Evolutionary conservation across 2,113 vertebrate species (phyloP).

Genomic region (Pelobates fuscus): DNA sequence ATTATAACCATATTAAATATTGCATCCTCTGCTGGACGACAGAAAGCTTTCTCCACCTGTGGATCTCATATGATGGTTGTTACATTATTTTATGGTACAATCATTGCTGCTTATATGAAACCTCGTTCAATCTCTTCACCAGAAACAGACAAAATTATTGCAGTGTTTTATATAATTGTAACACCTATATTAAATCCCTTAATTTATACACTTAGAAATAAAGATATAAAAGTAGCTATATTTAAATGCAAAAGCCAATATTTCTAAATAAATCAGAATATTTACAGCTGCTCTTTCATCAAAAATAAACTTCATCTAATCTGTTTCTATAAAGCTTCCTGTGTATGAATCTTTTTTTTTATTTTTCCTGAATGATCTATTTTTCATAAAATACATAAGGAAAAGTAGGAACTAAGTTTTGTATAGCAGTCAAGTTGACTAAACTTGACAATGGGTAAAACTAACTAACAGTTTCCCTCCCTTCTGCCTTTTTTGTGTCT

Average conservation of each 20-base stretch:
- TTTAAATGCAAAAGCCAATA: constrained; percentile 4
- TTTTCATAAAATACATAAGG: too few species aligned
- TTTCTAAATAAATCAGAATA: not conserved
- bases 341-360: too few species aligned
- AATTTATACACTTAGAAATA: constrained; percentile 55
- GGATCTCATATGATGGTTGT: constrained; percentile 42
- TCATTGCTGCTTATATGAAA: constrained; percentile 39
- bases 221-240: constrained; percentile 52
- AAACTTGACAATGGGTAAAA: too few species aligned
- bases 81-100: constrained; percentile 47
- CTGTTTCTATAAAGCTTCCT: too few species aligned
- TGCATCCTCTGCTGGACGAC: not conserved
- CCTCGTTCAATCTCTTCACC: constrained; percentile 44
- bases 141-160: constrained; percentile 48
- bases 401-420: too few species aligned
- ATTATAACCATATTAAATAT: constrained; percentile 9
- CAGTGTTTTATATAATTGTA: constrained; percentile 52
- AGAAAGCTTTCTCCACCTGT: constrained; percentile 19
- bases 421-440: too few species aligned
- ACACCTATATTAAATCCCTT: constrained; percentile 53
- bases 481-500: too few species aligned
- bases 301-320: too few species aligned
- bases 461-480: too few species aligned
- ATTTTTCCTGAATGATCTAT: too few species aligned
- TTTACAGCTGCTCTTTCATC: too few species aligned